phyloP scores from a whole-genome alignment of 2,113 vertebrate species.

The Plotosus lineatus region DNA sequence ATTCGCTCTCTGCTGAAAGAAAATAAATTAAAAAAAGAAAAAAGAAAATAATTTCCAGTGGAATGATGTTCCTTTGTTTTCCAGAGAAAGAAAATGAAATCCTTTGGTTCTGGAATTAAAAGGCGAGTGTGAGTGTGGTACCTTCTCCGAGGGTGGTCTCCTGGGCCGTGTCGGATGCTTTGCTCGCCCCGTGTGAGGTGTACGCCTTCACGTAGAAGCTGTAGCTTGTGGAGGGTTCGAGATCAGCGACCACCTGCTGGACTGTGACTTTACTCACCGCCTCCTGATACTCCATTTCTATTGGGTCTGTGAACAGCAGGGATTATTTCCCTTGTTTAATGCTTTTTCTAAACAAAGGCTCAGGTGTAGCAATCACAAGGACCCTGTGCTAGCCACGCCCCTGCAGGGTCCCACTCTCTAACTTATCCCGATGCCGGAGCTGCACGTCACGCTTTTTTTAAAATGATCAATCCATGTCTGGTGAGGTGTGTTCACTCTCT shows the following conservation, averaged over 20 bases:
- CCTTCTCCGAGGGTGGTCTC: conserved; percentile 93
- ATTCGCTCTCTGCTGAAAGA: neutral
- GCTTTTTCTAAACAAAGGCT: no score
- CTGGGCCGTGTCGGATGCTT: conserved; percentile 79
- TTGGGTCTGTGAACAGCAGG: conserved; percentile 74
- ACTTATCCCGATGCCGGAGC: no score
- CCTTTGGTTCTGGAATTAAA: neutral
- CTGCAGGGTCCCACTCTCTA: no score
- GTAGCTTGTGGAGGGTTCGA: conserved; percentile 93
- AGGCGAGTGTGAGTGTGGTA: conserved; percentile 62
- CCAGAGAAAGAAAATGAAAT: neutral
- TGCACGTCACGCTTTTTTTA: no score
- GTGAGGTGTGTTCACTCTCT: no score
- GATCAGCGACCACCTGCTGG: conserved; percentile 89
- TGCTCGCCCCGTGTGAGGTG: conserved; percentile 92
- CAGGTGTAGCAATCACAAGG: no score
- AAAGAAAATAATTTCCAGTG: neutral
- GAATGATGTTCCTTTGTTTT: neutral
- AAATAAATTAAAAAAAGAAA: neutral
- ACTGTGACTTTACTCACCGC: conserved; percentile 94
- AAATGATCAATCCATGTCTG: no score
- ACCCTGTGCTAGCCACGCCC: no score
- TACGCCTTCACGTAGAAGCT: conserved; percentile 98
- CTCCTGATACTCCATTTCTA: conserved; percentile 95
- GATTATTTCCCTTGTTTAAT: no score